Evolutionary conservation across 2,888 invertebrate genomes (phyloP).

Genomic region (Alentia gelatinosa): DNA sequence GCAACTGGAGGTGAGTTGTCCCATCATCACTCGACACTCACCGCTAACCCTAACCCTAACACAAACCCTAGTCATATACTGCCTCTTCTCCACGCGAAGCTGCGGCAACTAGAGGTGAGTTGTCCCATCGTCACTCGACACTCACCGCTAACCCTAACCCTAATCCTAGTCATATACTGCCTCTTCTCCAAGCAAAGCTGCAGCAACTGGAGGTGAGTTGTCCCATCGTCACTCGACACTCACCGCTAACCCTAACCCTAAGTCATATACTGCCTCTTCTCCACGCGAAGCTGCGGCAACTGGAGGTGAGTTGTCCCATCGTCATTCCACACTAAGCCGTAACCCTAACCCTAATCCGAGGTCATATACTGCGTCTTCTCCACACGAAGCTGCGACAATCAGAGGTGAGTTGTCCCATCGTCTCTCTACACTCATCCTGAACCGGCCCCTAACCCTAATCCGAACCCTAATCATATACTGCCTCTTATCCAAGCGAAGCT

Average conservation of each 20-base stretch:
- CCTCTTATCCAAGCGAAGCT: conserved; percentile 88
- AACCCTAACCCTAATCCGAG: conserved; percentile 91
- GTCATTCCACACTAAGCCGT: not conserved
- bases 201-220: conserved; percentile 35
- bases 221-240: too few relatives aligned
- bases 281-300: conserved; percentile 82
- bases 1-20: conserved; percentile 31
- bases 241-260: conserved; percentile 97
- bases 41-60: conserved; percentile 90
- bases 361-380: too few relatives aligned
- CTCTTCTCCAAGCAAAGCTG: conserved; percentile 88
- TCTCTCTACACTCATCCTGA: too few relatives aligned
- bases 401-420: too few relatives aligned
- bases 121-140: too few relatives aligned
- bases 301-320: conserved; percentile 31
- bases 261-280: conserved; percentile 95
- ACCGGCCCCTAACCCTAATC: conserved; percentile 97
- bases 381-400: too few relatives aligned
- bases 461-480: conserved; percentile 91
- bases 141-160: conserved; percentile 95
- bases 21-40: not conserved
- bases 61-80: too few relatives aligned
- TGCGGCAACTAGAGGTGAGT: too few relatives aligned
- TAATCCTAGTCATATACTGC: conserved; percentile 96
- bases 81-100: too few relatives aligned